These are phyloP conservation scores for Orchesellides sinensis DNA, from an alignment of 2,888 invertebrate species.

Conservation along the genomic window DNA sequence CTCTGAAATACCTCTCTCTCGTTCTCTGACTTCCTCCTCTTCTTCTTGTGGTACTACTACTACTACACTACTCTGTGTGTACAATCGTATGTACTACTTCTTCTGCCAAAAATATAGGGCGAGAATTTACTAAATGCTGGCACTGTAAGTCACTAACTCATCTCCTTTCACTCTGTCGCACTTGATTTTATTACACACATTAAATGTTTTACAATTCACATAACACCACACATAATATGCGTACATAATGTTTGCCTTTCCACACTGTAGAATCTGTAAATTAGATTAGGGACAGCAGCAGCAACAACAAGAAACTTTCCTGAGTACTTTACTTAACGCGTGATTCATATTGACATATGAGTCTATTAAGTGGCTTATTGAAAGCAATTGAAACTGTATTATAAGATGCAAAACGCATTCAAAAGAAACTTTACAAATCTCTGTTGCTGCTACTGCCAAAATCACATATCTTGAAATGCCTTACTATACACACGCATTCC, in stretches of 20 bases:
- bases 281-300: not conserved
- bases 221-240: not conserved
- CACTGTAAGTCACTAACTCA: conserved; percentile 71
- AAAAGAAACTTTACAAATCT: too few relatives aligned
- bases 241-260: not conserved
- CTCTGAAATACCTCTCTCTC: conserved; percentile 48
- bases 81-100: conserved; percentile 58
- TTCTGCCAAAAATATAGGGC: conserved; percentile 67
- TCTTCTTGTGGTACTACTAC: conserved; percentile 46
- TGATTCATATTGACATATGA: too few relatives aligned
- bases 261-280: not conserved
- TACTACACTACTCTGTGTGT: conserved; percentile 54
- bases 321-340: not conserved
- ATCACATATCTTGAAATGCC: too few relatives aligned
- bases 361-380: too few relatives aligned
- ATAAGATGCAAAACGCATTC: too few relatives aligned
- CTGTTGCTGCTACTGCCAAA: too few relatives aligned
- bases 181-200: conserved; percentile 60
- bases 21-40: conserved; percentile 32
- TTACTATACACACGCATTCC: too few relatives aligned
- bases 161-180: conserved; percentile 67
- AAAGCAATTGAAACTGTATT: too few relatives aligned
- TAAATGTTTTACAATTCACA: conserved; percentile 7
- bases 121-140: conserved; percentile 70
- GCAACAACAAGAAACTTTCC: not conserved